A percentile compares a stretch with the other conserved stretches of the same genome.
Evolutionary conservation across 1,140 invertebrate genomes (phyloP).

Genomic region (Piezodorus guildinii): DNA sequence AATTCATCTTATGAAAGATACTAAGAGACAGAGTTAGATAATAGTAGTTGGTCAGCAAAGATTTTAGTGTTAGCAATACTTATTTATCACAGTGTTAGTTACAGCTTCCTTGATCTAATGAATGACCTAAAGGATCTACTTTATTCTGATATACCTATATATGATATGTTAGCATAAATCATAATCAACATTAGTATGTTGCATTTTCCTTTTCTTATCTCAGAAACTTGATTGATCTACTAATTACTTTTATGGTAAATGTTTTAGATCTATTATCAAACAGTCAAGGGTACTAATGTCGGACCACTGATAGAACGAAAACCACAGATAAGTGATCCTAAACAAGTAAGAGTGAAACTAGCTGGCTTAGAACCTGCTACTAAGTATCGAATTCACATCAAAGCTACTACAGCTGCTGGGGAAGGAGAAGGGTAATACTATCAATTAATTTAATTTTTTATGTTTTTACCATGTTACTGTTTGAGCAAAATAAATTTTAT

Average conservation of each 20-base stretch:
- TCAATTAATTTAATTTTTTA: neutral
- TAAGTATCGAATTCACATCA: constrained; percentile 77
- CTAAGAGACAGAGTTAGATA: no score
- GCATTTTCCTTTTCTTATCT: no score
- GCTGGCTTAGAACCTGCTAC: constrained; percentile 70
- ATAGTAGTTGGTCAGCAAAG: no score
- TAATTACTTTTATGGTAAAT: neutral
- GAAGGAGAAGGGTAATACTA: constrained; percentile 57
- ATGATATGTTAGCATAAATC: no score
- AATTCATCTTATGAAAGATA: no score
- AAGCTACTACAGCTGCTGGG: constrained; percentile 70
- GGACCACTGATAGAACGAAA: constrained; percentile 55
- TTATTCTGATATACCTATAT: no score
- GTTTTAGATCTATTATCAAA: constrained; percentile 64
- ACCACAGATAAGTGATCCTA: constrained; percentile 63
- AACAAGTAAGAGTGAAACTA: constrained; percentile 66
- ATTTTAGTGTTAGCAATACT: no score
- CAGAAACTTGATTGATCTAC: no score
- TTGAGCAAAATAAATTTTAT: neutral
- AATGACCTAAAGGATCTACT: no score
- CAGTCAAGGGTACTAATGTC: constrained; percentile 59
- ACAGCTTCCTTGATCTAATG: no score
- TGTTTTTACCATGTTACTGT: neutral
- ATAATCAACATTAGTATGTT: no score
- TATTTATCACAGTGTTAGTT: no score